Conservation (phyloP, 2,797 vertebrate species). For the Uromys caudimaculatus region DNA sequence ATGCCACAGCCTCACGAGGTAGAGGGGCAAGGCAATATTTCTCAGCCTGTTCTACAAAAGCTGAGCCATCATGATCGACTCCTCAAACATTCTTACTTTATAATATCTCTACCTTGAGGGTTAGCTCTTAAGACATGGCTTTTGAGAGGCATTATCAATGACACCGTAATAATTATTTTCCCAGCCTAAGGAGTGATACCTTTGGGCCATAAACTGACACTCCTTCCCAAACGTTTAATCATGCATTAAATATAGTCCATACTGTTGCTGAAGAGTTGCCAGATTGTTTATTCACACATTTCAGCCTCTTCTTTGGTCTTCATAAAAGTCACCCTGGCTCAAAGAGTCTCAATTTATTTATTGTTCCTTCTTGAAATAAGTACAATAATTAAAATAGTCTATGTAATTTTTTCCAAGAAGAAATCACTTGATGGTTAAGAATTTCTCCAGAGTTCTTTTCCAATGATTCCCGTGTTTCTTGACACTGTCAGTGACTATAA, state of each 20-base stretch:
- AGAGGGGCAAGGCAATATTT: background rate
- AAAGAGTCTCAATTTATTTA: constrained; percentile 33
- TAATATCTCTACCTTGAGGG: background rate
- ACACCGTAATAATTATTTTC: background rate
- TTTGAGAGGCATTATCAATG: background rate
- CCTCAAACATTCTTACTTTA: background rate
- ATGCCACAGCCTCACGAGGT: background rate
- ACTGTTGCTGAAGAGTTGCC: constrained; percentile 42
- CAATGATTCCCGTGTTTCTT: constrained; percentile 11
- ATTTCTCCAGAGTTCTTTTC: constrained; percentile 45
- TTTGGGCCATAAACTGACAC: background rate
- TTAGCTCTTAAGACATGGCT: background rate
- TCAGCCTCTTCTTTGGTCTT: background rate
- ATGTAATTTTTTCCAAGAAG: constrained; percentile 35
- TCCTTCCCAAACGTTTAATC: background rate
- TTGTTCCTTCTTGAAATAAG: constrained; percentile 43
- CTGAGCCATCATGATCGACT: background rate
- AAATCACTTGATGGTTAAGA: constrained; percentile 45
- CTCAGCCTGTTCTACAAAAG: background rate
- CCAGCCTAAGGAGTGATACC: background rate
- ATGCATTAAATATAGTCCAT: background rate
- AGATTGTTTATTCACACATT: background rate
- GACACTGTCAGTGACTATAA: background rate
- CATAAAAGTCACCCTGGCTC: background rate
- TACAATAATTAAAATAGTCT: constrained; percentile 55